Percentiles rank a stretch among this genome's conserved stretches.
Conservation (phyloP, 2,113 vertebrate species). For the Dryoscopus gambensis region DNA sequence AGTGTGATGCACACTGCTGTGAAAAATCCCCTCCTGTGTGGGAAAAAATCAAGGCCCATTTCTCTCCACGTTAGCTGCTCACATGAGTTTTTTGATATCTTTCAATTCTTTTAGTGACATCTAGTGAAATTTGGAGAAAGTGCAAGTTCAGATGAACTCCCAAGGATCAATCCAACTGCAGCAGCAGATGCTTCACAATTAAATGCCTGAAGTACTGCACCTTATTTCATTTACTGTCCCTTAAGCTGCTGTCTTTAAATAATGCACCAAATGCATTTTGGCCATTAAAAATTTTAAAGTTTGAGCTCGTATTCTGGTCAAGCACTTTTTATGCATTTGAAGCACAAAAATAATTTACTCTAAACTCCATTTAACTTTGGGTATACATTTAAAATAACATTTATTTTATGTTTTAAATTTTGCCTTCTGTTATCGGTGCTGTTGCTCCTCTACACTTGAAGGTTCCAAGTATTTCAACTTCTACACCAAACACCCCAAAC, state of each 20-base stretch:
- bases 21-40: neutral
- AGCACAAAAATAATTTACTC: neutral
- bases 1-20: neutral
- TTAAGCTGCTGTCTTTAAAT: neutral
- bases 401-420: neutral
- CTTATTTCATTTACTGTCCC: neutral
- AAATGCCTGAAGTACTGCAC: neutral
- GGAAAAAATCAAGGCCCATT: neutral
- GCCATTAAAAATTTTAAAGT: neutral
- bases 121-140: constrained; percentile 54
- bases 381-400: neutral
- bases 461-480: neutral
- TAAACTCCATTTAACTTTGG: neutral
- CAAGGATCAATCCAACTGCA: no score
- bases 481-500: neutral
- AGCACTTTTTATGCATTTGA: neutral
- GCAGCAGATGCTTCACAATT: rapidly evolving
- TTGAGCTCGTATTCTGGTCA: neutral
- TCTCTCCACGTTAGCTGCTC: neutral
- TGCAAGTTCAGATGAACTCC: neutral
- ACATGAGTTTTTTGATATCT: rapidly evolving
- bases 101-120: constrained; percentile 62
- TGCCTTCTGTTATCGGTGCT: neutral
- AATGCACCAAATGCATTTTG: neutral
- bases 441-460: neutral